These are phyloP conservation scores for Cheilosia vulpina DNA, from an alignment of 2,888 invertebrate species.

Conservation along the genomic window DNA sequence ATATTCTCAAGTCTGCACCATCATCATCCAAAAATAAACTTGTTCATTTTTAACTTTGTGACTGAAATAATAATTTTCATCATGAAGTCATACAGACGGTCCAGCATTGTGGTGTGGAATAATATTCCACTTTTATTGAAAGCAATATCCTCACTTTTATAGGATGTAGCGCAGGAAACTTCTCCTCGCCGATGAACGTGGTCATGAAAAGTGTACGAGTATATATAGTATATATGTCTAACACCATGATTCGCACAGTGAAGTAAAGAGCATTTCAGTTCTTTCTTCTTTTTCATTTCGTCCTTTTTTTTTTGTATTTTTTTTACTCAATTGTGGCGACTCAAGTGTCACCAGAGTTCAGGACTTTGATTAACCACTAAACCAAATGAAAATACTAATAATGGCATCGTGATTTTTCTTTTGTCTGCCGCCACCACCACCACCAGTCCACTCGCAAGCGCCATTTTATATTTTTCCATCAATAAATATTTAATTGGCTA, in stretches of 20 bases:
- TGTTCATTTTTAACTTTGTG: slow-evolving; percentile 24
- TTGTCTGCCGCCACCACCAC: not conserved
- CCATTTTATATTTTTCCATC: slow-evolving; percentile 76
- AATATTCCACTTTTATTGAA: slow-evolving; percentile 61
- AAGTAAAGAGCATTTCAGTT: slow-evolving; percentile 23
- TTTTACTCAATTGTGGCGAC: slow-evolving; percentile 16
- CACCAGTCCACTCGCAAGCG: not conserved
- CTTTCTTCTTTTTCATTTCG: not conserved
- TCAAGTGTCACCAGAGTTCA: slow-evolving; percentile 57
- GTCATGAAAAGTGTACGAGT: slow-evolving; percentile 20
- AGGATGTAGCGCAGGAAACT: slow-evolving; percentile 2
- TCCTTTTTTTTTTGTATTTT: not conserved
- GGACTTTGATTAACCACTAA: slow-evolving; percentile 69
- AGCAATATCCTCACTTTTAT: slow-evolving; percentile 57
- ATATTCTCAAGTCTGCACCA: not conserved
- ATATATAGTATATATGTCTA: not conserved
- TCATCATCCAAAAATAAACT: not conserved
- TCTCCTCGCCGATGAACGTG: slow-evolving; percentile 12
- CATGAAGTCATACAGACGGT: slow-evolving; percentile 30
- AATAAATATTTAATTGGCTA: slow-evolving; percentile 74
- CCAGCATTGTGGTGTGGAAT: slow-evolving; percentile 20
- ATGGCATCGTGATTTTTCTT: not conserved
- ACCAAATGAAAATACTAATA: slow-evolving; percentile 57
- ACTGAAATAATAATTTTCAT: slow-evolving; percentile 53
- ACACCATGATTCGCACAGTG: slow-evolving; percentile 23